Conservation (phyloP, 2,797 vertebrate species). For the Chelonia mydas region DNA sequence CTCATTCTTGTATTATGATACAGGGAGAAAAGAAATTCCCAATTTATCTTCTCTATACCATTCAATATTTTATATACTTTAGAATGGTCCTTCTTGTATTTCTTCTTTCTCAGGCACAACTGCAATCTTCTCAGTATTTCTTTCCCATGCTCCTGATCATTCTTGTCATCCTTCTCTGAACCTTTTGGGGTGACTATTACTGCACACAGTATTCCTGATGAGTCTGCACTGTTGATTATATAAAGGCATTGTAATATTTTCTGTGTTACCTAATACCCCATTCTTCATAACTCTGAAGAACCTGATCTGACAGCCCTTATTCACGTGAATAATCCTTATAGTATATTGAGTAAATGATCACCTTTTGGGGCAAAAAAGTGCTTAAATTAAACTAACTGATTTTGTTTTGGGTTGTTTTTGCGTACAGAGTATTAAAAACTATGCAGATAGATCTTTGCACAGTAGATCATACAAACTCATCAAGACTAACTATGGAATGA, state of each 20-base stretch:
- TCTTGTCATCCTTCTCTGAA: constrained; percentile 5
- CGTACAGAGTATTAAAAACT: constrained; percentile 14
- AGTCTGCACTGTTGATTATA: constrained; percentile 36
- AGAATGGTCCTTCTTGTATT: constrained; percentile 52
- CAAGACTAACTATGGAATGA: neutral
- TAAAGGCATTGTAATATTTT: neutral
- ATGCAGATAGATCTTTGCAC: neutral
- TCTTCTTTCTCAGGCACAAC: constrained; percentile 56
- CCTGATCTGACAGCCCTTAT: constrained; percentile 57
- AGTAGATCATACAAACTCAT: neutral
- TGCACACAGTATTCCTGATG: constrained; percentile 55
- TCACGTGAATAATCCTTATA: constrained; percentile 52
- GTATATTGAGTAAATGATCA: neutral
- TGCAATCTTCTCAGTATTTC: constrained; percentile 57
- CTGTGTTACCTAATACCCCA: neutral
- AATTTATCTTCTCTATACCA: constrained; percentile 57
- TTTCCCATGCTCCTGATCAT: constrained; percentile 59
- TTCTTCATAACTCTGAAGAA: constrained; percentile 49
- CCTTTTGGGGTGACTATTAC: constrained; percentile 29
- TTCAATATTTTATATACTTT: constrained; percentile 61
- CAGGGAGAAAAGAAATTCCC: constrained; percentile 50
- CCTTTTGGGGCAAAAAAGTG: neutral
- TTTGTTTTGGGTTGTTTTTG: neutral
- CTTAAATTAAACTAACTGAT: constrained; percentile 18
- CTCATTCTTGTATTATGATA: constrained; percentile 49